Percentiles rank a stretch among this genome's conserved stretches.
Conservation (phyloP, 2,888 invertebrate species). For the Ethmia dodecea region DNA sequence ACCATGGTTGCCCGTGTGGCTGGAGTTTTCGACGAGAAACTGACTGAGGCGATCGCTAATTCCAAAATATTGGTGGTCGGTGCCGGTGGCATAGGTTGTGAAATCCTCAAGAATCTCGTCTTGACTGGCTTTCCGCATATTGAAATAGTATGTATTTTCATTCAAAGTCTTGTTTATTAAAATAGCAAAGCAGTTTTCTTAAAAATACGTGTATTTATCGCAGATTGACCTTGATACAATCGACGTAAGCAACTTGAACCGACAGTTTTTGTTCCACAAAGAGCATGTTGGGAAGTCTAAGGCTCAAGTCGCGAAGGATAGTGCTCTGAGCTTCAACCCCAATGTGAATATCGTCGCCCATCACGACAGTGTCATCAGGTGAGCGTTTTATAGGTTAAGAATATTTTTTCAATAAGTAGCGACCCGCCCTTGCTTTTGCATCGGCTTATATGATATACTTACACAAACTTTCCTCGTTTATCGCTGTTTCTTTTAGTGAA, state of each 20-base stretch:
- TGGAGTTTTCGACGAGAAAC: conserved; percentile 81
- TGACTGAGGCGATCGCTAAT: conserved; percentile 81
- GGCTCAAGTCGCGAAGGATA: conserved; percentile 93
- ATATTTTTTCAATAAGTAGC: not conserved
- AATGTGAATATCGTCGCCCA: conserved; percentile 92
- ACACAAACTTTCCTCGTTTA: too few species aligned
- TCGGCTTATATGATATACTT: too few species aligned
- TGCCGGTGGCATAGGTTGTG: conserved; percentile 99
- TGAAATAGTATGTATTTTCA: conserved; percentile 87
- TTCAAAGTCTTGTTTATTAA: not conserved
- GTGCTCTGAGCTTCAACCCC: conserved; percentile 92
- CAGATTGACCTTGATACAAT: conserved; percentile 99
- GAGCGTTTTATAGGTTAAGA: conserved; percentile 32
- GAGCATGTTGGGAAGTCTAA: conserved; percentile 99
- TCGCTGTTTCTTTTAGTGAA: too few species aligned
- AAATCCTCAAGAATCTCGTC: conserved; percentile 97
- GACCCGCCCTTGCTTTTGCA: too few species aligned
- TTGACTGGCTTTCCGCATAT: conserved; percentile 95
- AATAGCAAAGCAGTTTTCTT: conserved; percentile 33
- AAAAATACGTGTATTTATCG: conserved; percentile 38
- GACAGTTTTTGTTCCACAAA: conserved; percentile 99
- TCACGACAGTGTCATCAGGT: conserved; percentile 96
- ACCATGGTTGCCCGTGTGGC: conserved; percentile 82
- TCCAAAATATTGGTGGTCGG: conserved; percentile 93
- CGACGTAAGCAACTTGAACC: conserved; percentile 98